These are phyloP conservation scores for Charadrius vociferus DNA, from an alignment of 2,113 vertebrate species.

Conservation along the genomic window DNA sequence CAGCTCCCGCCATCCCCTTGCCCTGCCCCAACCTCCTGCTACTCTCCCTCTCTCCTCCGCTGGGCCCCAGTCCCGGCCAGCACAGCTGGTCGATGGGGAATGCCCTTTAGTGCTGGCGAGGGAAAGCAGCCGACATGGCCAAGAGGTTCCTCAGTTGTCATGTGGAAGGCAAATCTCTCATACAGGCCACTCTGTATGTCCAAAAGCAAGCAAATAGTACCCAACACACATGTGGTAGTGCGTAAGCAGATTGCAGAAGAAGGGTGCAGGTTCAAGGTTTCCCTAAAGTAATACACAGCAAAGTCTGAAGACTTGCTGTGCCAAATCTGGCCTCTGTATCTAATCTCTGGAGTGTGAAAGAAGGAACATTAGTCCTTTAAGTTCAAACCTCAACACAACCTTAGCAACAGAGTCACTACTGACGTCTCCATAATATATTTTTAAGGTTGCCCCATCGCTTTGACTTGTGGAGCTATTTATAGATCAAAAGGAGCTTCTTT, in stretches of 20 bases:
- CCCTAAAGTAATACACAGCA: not conserved
- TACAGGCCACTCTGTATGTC: not conserved
- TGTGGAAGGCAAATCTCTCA: not conserved
- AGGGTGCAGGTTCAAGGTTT: not conserved
- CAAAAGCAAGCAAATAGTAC: not conserved
- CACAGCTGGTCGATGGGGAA: not conserved
- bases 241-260: not conserved
- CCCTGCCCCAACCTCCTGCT: not conserved
- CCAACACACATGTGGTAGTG: fast-evolving
- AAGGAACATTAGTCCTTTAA: slow-evolving; percentile 26
- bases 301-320: not conserved
- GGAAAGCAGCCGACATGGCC: not conserved
- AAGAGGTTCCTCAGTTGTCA: fast-evolving
- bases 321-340: not conserved
- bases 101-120: no score
- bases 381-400: slow-evolving; percentile 32
- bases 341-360: not conserved
- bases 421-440: not conserved
- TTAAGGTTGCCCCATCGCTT: slow-evolving; percentile 33
- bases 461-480: slow-evolving; percentile 62
- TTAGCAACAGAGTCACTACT: slow-evolving; percentile 24
- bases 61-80: fast-evolving
- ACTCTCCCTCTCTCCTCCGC: not conserved
- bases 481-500: slow-evolving; percentile 61
- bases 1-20: fast-evolving